Evolutionary conservation across 2,113 vertebrate genomes (phyloP), one percentile per base, ranked within the genome.

Genomic region (Mustela nigripes): DNA sequence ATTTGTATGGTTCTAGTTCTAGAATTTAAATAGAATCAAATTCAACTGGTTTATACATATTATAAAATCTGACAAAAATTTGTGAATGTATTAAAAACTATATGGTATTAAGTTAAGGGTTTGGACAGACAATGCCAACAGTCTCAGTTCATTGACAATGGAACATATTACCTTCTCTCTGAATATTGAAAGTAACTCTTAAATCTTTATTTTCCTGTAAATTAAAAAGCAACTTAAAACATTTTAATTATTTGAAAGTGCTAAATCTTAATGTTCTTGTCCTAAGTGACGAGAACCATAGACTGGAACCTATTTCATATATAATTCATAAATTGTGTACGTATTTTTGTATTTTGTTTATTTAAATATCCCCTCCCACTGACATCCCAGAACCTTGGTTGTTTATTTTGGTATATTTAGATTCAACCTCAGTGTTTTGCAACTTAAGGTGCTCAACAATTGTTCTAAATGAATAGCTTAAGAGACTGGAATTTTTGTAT

Each of bases 1-100:
- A 80, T 74, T 94, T 94, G 5, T 76, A 39, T 78, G 21, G 10
- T 28, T 89, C 45, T 42, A 89, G 12, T 48, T 79, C 12, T 15
- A 82, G 14, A 16, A 11, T 79, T 65, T 39, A 94, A 78, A 88
- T 62, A 79, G 91, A 95, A 82, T 58, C 36, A 92, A 74, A 91
- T n/a, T 83, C n/a, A 71, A 15, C 42, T 80, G 7, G 11, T 67
- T 18, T 65, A 8, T n/a, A 16, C 10, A 9, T 92, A 26, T 65
- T 76, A 42, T 69, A 84, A 86, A 86, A 71, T n/a, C 5, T 78
- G 26, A 42, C 1, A 92, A 21, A 91, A 69, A 69, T 50, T 19
- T 74, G 21, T 26, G 31, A 18, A 8, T 42, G 9, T n/a, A 14
- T 89, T 91, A 53, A 85, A 88, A 45, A 53, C 28, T 74, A 14